phyloP scores from a whole-genome alignment of 2,888 invertebrate species.

The Polymixis lichenea region DNA sequence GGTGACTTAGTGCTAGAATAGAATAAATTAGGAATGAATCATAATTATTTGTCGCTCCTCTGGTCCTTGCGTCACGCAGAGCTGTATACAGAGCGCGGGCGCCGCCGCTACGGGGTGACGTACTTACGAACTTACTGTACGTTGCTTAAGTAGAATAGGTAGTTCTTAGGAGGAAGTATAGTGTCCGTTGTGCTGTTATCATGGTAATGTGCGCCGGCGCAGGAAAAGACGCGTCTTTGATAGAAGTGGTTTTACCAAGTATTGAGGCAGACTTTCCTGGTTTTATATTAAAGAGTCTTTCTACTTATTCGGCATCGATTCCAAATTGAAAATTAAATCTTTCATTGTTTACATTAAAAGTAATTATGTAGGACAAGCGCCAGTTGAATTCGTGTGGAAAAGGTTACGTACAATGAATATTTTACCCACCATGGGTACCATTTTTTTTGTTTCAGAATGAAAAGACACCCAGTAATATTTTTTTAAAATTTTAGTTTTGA shows the following conservation, averaged over 20 bases:
- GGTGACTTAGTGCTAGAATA: conserved; percentile 20
- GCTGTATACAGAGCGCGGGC: conserved; percentile 30
- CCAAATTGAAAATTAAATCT: background rate
- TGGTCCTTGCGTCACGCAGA: conserved; percentile 28
- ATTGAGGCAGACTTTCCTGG: background rate
- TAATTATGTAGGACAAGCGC: background rate
- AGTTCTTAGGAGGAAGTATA: too few relatives aligned
- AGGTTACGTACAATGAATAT: too few relatives aligned
- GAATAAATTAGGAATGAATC: conserved; percentile 63
- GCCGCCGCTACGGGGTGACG: conserved; percentile 11
- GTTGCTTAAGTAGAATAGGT: conserved; percentile 12
- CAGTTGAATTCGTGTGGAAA: too few relatives aligned
- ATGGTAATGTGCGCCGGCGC: conserved; percentile 51
- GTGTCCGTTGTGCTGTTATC: conserved; percentile 43
- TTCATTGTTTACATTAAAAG: background rate
- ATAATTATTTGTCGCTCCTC: conserved; percentile 45
- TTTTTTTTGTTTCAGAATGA: background rate
- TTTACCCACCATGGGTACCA: too few relatives aligned
- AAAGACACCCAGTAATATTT: background rate
- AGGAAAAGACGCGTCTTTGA: background rate
- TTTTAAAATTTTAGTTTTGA: background rate
- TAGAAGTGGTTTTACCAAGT: conserved; percentile 13
- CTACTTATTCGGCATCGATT: too few relatives aligned
- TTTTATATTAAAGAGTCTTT: too few relatives aligned
- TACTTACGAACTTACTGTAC: conserved; percentile 7